phyloP scores from a whole-genome alignment of 2,888 invertebrate genomes.

The Carterocephalus palaemon region DNA sequence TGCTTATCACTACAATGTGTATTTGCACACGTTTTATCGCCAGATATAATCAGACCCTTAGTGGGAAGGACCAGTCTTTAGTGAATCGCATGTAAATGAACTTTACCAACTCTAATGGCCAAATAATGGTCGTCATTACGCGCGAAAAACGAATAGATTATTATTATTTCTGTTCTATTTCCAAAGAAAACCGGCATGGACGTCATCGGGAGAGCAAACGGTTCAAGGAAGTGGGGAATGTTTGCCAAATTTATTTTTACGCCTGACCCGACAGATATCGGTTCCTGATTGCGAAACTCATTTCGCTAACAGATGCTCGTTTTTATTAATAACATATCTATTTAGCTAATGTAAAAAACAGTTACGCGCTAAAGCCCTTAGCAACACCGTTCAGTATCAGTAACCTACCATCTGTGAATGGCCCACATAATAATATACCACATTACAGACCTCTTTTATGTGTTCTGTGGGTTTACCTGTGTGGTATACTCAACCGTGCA shows the following conservation, averaged over 20 bases:
- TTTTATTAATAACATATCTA: neutral
- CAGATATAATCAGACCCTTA: no score
- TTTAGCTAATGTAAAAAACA: no score
- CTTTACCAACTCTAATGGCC: constrained; percentile 7
- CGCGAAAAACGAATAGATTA: constrained; percentile 9
- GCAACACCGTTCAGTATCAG: no score
- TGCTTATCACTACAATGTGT: no score
- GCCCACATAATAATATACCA: no score
- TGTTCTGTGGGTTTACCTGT: no score
- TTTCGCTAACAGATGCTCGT: constrained; percentile 10
- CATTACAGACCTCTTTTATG: no score
- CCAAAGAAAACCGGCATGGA: constrained; percentile 39
- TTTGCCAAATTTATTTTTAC: constrained; percentile 68
- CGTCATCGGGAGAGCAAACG: constrained; percentile 46
- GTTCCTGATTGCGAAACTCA: constrained; percentile 38
- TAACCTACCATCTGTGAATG: no score
- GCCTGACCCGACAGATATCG: constrained; percentile 40
- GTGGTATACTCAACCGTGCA: no score
- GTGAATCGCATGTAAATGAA: constrained; percentile 15
- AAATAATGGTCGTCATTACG: constrained; percentile 13
- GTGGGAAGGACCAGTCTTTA: no score
- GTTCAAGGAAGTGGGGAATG: constrained; percentile 59
- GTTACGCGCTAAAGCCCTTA: no score
- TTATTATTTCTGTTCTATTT: constrained; percentile 25
- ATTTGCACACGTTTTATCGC: no score